phyloP scores from a whole-genome alignment of 2,888 invertebrate species.

The Caenorhabditis afra region DNA sequence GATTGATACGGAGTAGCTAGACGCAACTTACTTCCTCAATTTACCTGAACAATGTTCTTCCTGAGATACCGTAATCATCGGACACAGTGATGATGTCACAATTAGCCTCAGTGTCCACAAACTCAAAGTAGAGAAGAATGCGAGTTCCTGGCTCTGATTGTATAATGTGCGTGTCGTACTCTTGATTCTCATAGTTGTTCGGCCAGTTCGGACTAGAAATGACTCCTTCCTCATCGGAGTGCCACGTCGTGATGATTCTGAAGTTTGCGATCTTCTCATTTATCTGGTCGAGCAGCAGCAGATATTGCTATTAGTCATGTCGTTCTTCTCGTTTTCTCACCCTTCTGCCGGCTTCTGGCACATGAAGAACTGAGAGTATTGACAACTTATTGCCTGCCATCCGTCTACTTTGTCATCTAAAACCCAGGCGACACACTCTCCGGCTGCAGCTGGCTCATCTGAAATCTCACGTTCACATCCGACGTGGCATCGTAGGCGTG shows the following conservation, averaged over 20 bases:
- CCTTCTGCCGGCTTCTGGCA: conserved; percentile 51
- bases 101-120: conserved; percentile 52
- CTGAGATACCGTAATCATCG: conserved; percentile 52
- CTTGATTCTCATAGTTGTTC: conserved; percentile 35
- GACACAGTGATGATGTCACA: conserved; percentile 49
- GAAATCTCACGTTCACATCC: not conserved
- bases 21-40: not conserved
- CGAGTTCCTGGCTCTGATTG: conserved; percentile 36
- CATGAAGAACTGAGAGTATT: conserved; percentile 63
- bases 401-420: conserved; percentile 45
- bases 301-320: not conserved
- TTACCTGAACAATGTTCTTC: conserved; percentile 46
- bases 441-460: conserved; percentile 45
- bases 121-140: conserved; percentile 51
- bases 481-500: not conserved
- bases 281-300: not conserved
- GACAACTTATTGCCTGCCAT: conserved; percentile 59
- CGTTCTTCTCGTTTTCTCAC: conserved; percentile 6
- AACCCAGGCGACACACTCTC: conserved; percentile 60
- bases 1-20: not conserved
- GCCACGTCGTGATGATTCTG: conserved; percentile 40
- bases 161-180: conserved; percentile 51
- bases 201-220: conserved; percentile 36
- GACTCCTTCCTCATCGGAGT: conserved; percentile 22
- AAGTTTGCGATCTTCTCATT: not conserved